Evolutionary conservation across 2,797 vertebrate genomes (phyloP), one percentile per base, ranked within the genome.

Genomic region (Hipposideros larvatus): DNA sequence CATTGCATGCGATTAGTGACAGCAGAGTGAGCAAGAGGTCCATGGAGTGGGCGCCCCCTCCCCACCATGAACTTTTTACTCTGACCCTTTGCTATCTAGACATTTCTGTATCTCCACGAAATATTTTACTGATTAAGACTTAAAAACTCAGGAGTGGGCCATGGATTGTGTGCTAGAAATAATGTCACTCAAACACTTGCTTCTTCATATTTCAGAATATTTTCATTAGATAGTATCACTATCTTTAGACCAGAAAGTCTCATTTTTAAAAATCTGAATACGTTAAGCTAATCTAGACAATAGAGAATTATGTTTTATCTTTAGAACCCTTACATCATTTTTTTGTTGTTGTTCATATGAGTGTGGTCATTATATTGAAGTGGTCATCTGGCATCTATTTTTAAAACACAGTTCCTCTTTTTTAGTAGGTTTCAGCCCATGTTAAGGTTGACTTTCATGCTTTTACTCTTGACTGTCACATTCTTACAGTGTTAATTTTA

Each of bases 1-100:
- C 99, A 99, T 99, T 98, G 99, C 98, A 94, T 97, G 98, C 96
- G 98, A 98, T 99, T 98, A 98, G 98, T 98, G 98, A 98, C 98
- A 98, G 98, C 89, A 95, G 97, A 98, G 95, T 95, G 97, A 98
- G 97, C 98, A 94, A 87, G 97, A 97, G 96, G 86, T 95, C 98
- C 97, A 41, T 70, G 70, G 48, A 48, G 37, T 48, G 48, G 48
- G 37, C 55, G 3, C 74, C 75, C 51, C 75, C 46, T 18, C 96
- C 90, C 97, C 91, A 90, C 88, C 97, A 53, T 87, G 97, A 97
- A 97, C 96, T 98, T 98, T 96, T 90, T 86, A 84, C 96, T 97
- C 93, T 96, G 97, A 98, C 97, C 96, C 96, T 97, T 98, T 96
- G 87, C 96, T 94, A 94, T 71, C 92, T 97, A 96, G 96, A 82